Base-by-base conservation (phyloP, 2,113 vertebrate species). In the Tinamus guttatus region DNA sequence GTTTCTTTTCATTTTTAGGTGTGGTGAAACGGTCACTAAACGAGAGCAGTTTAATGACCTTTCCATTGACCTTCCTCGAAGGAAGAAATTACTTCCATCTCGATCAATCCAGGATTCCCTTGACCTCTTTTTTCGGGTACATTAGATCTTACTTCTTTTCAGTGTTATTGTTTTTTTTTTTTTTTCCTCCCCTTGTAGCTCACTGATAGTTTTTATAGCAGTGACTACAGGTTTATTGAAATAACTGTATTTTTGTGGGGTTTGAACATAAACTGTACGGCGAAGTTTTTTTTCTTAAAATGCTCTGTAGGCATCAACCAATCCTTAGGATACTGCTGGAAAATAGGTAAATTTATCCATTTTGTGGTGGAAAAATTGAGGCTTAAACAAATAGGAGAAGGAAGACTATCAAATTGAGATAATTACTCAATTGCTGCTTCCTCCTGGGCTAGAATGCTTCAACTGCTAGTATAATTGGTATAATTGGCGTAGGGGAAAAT, bases 1-100 rank as follows among this genome's bases (percentile, higher is more conserved):
- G 43, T 93, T 75, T 85, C 19, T 92, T 81, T 38, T 76, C 28
- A 82, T 79, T 68, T 59, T 92, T 9, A 99, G 99, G 90, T 99
- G 99, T 93, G 99, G 99, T 30, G 99, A 99, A 96, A 98, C 98
- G 25, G 99, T 99, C 92, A 99, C 96, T 71, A 99, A 99, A 96
- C 98, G 99, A 62, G 99, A 99, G 78, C 99, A 99, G 92, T 99
- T 99, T 96, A 99, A 99, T 77, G 99, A 99, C 91, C 98, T 99
- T 56, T 99, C 99, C 60, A 99, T 99, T 49, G 99, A 99, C 93
- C 98, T 99, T 77, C 99, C 99, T 24, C 98, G 99, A 73, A 98
- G 99, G 77, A 99, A 98, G 98, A 99, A 99, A 58, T 98, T 98
- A 7, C 97, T 99, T 25, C 98, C 99, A 15, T 97, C 99, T 49